Evolutionary conservation across 2,888 invertebrate genomes (phyloP).

Genomic region (Drosophila siamana): DNA sequence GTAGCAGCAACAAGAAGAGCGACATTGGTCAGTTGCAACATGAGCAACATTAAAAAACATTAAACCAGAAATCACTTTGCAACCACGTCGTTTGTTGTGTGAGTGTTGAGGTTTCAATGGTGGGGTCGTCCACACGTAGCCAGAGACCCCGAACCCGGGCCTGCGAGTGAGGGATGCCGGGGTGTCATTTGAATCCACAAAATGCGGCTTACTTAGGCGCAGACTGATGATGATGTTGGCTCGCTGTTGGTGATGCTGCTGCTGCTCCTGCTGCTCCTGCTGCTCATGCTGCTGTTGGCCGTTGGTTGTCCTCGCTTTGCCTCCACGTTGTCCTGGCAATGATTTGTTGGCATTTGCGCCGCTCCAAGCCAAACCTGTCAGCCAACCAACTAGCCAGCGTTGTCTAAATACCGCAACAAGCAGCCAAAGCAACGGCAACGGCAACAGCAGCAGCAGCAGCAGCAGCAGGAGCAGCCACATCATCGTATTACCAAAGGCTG

Average conservation of each 20-base stretch:
- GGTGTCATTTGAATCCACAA: conserved; percentile 75
- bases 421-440: conserved; percentile 45
- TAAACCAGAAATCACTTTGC: conserved; percentile 82
- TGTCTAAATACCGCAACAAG: conserved; percentile 59
- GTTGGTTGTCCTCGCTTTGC: not conserved
- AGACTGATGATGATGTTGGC: conserved; percentile 73
- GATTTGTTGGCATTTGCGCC: conserved; percentile 76
- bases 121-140: not conserved
- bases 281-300: too few species aligned
- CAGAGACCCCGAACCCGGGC: not conserved
- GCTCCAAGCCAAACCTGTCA: conserved; percentile 46
- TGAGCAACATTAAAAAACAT: conserved; percentile 82
- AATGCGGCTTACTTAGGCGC: conserved; percentile 80
- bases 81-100: conserved; percentile 76
- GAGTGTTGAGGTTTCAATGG: conserved; percentile 34
- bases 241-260: conserved; percentile 10
- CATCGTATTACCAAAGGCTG: conserved; percentile 75
- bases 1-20: conserved; percentile 18
- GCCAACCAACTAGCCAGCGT: conserved; percentile 26
- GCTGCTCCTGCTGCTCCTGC: not conserved
- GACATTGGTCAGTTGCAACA: conserved; percentile 67
- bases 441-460: too few species aligned
- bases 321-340: conserved; percentile 68
- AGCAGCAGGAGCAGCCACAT: conserved; percentile 44
- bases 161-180: not conserved